Evolutionary conservation across 2,888 invertebrate species (phyloP).

Genomic region (Priocnemis perturbator): DNA sequence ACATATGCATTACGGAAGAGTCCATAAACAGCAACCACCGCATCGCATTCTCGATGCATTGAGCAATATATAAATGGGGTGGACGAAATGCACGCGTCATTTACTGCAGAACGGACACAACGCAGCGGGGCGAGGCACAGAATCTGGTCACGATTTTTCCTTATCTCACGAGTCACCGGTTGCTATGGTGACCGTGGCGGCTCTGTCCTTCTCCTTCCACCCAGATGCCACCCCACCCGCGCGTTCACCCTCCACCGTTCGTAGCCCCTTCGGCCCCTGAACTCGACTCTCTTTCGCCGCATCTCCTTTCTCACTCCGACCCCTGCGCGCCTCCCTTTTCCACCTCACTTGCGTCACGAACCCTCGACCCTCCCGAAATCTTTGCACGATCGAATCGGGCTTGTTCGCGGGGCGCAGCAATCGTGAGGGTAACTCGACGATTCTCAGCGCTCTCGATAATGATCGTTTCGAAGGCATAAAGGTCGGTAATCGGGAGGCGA

Average conservation of each 20-base stretch:
- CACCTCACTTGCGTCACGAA: neutral
- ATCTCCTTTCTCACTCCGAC: neutral
- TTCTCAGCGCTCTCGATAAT: too few species aligned
- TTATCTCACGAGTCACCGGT: conserved; percentile 44
- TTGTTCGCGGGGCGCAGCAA: too few species aligned
- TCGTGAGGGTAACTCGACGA: too few species aligned
- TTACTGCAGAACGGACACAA: too few species aligned
- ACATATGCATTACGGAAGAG: too few species aligned
- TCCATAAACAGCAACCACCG: too few species aligned
- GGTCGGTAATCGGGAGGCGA: too few species aligned
- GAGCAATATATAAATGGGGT: too few species aligned
- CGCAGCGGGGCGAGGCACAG: conserved; percentile 7
- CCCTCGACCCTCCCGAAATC: conserved; percentile 2
- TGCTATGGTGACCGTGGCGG: conserved; percentile 32
- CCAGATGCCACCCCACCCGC: conserved; percentile 30
- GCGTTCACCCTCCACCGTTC: conserved; percentile 21
- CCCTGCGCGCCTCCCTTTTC: neutral
- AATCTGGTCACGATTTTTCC: conserved; percentile 47
- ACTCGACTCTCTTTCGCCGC: neutral
- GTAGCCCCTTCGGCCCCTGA: neutral
- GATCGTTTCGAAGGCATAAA: too few species aligned
- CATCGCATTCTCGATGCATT: too few species aligned
- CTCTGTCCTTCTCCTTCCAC: conserved; percentile 1
- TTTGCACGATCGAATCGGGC: neutral
- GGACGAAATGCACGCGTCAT: too few species aligned